Conservation (phyloP, 2,888 invertebrate genomes). For the Marasmarcha lunaedactyla region DNA sequence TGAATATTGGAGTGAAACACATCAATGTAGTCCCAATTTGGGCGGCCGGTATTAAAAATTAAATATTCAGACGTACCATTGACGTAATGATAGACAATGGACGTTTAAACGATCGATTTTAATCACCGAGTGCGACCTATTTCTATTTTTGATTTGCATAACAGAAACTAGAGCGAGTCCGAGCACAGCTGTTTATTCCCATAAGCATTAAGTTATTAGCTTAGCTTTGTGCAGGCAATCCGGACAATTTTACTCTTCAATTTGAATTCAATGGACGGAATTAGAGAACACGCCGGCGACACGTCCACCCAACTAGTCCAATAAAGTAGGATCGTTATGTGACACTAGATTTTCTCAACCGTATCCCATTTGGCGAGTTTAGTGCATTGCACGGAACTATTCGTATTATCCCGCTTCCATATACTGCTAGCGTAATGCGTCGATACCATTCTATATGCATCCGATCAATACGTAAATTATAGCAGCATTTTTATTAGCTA, state of each 20-base stretch:
- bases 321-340: slow-evolving; percentile 45
- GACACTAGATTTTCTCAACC: slow-evolving; percentile 34
- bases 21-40: too few relatives aligned
- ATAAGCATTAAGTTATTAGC: slow-evolving; percentile 66
- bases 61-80: too few relatives aligned
- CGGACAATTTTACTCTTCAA: slow-evolving; percentile 56
- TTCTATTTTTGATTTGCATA: slow-evolving; percentile 1
- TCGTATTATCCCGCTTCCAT: not conserved
- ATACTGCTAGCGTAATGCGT: not conserved
- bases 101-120: too few relatives aligned
- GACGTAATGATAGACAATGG: too few relatives aligned
- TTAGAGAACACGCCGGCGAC: slow-evolving; percentile 43
- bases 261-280: slow-evolving; percentile 64
- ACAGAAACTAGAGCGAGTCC: not conserved
- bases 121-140: not conserved
- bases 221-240: slow-evolving; percentile 40
- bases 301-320: slow-evolving; percentile 29
- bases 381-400: slow-evolving; percentile 10
- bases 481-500: not conserved
- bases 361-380: slow-evolving; percentile 24
- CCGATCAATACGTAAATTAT: slow-evolving; percentile 1
- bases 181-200: slow-evolving; percentile 46
- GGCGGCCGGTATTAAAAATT: too few relatives aligned
- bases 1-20: too few relatives aligned
- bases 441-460: not conserved